Evolutionary conservation across 2,797 vertebrate species (phyloP), one percentile per base, ranked within the genome.

Genomic region (Molossus molossus): DNA sequence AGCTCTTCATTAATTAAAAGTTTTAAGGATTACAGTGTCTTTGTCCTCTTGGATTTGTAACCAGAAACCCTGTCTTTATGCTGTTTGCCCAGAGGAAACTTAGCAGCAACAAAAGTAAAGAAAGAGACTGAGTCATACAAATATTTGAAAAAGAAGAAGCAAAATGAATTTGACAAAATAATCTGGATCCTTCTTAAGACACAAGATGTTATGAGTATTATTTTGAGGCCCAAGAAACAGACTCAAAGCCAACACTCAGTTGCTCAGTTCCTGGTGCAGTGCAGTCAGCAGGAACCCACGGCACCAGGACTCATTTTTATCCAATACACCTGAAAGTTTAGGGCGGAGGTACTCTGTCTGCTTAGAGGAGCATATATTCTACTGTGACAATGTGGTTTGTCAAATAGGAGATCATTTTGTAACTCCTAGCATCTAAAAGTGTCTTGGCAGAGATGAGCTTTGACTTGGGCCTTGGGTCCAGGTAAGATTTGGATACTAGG

Each of bases 291-390:
- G 20, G 37, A 27, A 6, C 18, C 20, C 21, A 2, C 3, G 17
- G 6, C 11, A 1, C 48, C 5, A 5, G 80, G 37, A 40, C 25
- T 1, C 29, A 0, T 23, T 40, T 9, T 17, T n/a, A 48, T 12
- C 8, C 3, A 11, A 9, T 8, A 9, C 4, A 37, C 29, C 20
- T 45, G 9, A n/a, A 65, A n/a, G 6, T 80, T n/a, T 7, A n/a
- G 86, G 18, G 58, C 50, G 37, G 7, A 1, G 9, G 14, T 1
- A 6, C 6, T 69, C 25, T 14, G 14, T 40, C 21, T 18, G 21
- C 40, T 50, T 64, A 72, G 27, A 73, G 7, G 50, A 29, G 5
- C 40, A 4, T 0, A 1, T 9, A 17, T 58, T 53, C 48, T 10
- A 45, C 62, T 20, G 48, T 37, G 29, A 37, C 37, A 9, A 33